Evolutionary conservation across 2,888 invertebrate species (phyloP), one percentile per base, ranked within the genome.

Genomic region (Dolomedes plantarius): DNA sequence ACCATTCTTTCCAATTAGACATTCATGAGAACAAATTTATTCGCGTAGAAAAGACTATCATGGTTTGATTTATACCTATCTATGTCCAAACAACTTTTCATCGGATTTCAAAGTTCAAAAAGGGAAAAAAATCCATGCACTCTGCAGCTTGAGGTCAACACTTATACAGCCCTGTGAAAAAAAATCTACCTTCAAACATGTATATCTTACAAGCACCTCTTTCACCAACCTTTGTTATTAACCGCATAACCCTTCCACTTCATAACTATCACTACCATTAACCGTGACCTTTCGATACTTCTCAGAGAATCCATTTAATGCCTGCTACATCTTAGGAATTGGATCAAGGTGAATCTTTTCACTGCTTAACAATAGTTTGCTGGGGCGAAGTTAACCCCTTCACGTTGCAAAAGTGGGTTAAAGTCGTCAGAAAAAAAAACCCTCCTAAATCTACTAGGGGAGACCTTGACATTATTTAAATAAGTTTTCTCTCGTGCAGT

Each of bases 191-290:
- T 36, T 36, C 9, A 36, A 16, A 13, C 11, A 36, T 36, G 11
- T 11, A 16, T 16, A 46, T 2, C 23, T 11, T 23, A 23, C 56
- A 56, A 23, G 56, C 16, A 56, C 56, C 23, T 23, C 23, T 16
- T 46, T 16, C 56, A 23, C 23, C 23, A 56, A 11, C 16, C 46
- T 46, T 56, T 23, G 56, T 23, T 23, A 56, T 56, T 6, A 56
- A 56, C 56, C 56, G 23, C 56, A 56, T 11, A 56, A 23, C 56
- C 23, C 56, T 23, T 56, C 16, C 16, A 56, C 56, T 1, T 23
- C 11, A 56, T 6, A 56, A 56, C 56, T 56, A 56, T 56, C 56
- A 56, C 56, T 56, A 56, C 23, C 11, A 56, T 56, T 56, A 56
- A 56, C 56, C 56, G 3, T 56, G 56, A 56, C 56, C 56, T 56